Base-by-base conservation (phyloP, 2,113 vertebrate species). In the Dermatemys mawii region DNA sequence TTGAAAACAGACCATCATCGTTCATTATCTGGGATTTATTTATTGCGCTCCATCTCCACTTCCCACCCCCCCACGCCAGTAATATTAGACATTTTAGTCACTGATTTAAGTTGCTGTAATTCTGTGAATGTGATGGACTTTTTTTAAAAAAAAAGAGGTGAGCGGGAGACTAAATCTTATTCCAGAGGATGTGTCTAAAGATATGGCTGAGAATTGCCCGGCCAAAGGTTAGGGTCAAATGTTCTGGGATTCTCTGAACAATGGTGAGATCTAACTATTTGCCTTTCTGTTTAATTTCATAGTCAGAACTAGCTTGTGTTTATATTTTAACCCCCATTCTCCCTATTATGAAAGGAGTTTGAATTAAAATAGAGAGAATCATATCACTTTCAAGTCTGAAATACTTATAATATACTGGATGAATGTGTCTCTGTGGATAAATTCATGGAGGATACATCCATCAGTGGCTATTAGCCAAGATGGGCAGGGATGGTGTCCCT, bases 201-300 rank as follows among this genome's bases (percentile, higher is more conserved):
- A 90, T 90, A 83, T 49, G 46, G 5, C 67, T 95, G 7, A 78
- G 80, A 93, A 85, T 89, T 44, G n/a, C 41, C 17, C 85, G 91
- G 83, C 83, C 94, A 95, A 94, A 96, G 85, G 46, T 92, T 84
- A 67, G 1, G 8, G 89, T 93, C 92, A 91, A 67, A 50, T 96
- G 38, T 96, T 95, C 67, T 86, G 32, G 93, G 90, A 76, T 82
- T 73, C 83, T 81, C 87, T 87, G 27, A 50, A 76, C 83, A 44
- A 50, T 5, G 12, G 27, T 81, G 78, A 78, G 86, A 29, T 80
- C 78, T 49, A 22, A 7, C 75, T 93, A 16, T 92, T 94, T 46
- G 22, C 26, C 32, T 90, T 92, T 96, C 86, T 90, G 60, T 89
- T 95, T 84, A 90, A 91, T 93, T 89, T 89, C 46, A 26, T 49